Percentiles rank a stretch among this genome's conserved stretches.
Evolutionary conservation across 2,113 vertebrate species (phyloP).

Genomic region (Corythoichthys intestinalis): DNA sequence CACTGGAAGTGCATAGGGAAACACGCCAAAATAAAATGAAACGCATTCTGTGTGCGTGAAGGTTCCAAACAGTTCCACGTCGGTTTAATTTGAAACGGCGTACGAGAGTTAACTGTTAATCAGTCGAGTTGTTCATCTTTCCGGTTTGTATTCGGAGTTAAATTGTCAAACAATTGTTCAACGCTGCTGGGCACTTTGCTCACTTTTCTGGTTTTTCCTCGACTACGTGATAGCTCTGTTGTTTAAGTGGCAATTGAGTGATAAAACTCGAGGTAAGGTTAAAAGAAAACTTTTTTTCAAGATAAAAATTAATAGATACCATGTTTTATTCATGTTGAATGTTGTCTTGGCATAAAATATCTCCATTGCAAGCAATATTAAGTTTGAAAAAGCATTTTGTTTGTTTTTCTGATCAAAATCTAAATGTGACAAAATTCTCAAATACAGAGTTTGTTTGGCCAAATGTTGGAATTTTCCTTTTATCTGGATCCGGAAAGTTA

Average conservation of each 20-base stretch:
- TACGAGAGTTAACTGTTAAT: not conserved
- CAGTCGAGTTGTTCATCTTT: not conserved
- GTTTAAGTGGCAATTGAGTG: not conserved
- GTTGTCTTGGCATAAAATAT: not conserved
- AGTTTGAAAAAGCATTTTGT: not conserved
- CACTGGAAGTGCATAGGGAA: slow-evolving; percentile 11
- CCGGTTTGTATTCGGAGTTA: not conserved
- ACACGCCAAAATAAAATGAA: not conserved
- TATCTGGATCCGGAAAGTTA: not conserved
- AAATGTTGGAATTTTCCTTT: not conserved
- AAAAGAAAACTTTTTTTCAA: not conserved
- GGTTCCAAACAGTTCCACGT: not conserved
- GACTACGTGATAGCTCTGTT: not conserved
- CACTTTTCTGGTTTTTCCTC: not conserved
- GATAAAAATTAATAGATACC: not conserved
- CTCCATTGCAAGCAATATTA: not conserved
- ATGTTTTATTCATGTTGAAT: not conserved
- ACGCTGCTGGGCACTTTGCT: not conserved
- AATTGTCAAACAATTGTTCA: not conserved
- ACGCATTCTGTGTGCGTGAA: not conserved
- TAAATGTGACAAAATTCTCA: not conserved
- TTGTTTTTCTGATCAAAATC: not conserved
- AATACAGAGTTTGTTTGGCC: not conserved
- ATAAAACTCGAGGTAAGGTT: not conserved
- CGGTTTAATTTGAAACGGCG: not conserved